These are phyloP conservation scores for Macrochelys suwanniensis DNA, from an alignment of 2,797 vertebrate species.

Conservation along the genomic window DNA sequence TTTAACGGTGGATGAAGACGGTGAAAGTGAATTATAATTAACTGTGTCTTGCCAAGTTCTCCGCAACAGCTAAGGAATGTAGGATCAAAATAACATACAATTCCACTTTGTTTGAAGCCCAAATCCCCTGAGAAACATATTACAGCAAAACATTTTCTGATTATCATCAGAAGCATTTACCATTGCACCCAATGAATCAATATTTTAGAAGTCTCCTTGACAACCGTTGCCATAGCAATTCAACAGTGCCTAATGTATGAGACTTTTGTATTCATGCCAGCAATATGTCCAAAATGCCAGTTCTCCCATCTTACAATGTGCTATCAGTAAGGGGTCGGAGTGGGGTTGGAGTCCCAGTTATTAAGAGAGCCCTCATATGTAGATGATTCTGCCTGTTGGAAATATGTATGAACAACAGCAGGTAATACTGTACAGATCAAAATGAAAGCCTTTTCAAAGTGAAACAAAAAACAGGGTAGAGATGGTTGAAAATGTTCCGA, in stretches of 20 bases:
- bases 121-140: rapidly evolving
- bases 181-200: background rate
- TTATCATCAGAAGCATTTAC: background rate
- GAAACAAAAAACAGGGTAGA: conserved; percentile 40
- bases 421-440: conserved; percentile 29
- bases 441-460: background rate
- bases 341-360: background rate
- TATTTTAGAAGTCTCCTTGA: conserved; percentile 29
- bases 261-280: background rate
- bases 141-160: background rate
- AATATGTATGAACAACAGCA: conserved; percentile 30
- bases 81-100: background rate
- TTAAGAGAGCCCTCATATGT: background rate
- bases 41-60: background rate
- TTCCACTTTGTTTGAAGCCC: background rate
- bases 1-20: conserved; percentile 5
- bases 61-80: background rate
- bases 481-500: conserved; percentile 1
- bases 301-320: background rate
- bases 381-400: conserved; percentile 48
- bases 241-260: background rate
- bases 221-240: conserved; percentile 6
- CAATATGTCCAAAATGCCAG: background rate
- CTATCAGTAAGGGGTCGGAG: rapidly evolving
- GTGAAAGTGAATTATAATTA: background rate